Evolutionary conservation across 2,113 vertebrate species (phyloP).

Genomic region (Equus przewalskii): DNA sequence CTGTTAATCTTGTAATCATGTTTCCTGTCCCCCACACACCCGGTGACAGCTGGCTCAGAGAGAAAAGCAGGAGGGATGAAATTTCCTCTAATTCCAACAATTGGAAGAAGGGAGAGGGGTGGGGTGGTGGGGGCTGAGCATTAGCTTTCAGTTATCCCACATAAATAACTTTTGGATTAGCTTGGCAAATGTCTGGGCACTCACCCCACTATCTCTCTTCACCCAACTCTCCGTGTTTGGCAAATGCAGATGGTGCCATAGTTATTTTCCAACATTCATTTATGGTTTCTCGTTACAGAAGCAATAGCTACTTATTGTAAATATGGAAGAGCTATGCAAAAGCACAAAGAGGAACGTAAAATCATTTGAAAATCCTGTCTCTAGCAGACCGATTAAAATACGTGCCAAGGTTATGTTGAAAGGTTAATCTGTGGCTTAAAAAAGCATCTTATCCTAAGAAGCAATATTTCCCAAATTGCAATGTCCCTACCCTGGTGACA

Average conservation of each 20-base stretch:
- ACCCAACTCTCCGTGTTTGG: background rate
- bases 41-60: conserved; percentile 68
- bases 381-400: background rate
- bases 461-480: background rate
- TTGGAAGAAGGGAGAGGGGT: background rate
- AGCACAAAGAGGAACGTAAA: background rate
- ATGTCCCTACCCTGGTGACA: background rate
- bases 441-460: background rate
- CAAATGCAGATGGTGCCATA: background rate
- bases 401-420: background rate
- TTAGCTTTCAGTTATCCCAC: background rate
- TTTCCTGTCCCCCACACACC: conserved; percentile 74
- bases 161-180: background rate
- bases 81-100: background rate
- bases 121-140: background rate
- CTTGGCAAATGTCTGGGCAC: background rate
- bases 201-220: background rate
- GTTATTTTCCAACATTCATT: background rate
- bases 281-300: background rate
- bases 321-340: background rate
- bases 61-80: background rate
- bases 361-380: background rate
- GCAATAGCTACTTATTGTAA: background rate
- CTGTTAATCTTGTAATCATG: conserved; percentile 75
- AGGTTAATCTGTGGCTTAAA: background rate